A percentile compares a stretch with the other conserved stretches of the same genome.
Conservation (phyloP, 2,797 vertebrate genomes). For the Distichodus sexfasciatus region DNA sequence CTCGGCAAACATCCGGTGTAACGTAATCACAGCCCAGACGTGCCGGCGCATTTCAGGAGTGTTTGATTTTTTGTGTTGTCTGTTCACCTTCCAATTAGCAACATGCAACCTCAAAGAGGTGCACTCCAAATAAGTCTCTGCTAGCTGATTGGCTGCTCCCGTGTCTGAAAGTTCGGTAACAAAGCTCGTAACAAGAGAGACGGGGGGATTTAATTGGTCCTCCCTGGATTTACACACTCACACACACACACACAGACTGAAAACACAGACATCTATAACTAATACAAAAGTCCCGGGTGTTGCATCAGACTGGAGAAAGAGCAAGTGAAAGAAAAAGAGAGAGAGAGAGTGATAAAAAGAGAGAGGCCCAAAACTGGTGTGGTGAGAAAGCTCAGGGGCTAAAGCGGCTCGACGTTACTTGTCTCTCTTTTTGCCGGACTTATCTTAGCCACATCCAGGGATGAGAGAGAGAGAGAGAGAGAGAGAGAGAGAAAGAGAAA, state of each 20-base stretch:
- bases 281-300: not conserved
- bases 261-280: conserved; percentile 33
- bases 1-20: not conserved
- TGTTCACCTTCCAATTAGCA: not conserved
- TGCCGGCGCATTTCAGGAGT: not conserved
- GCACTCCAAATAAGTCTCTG: not conserved
- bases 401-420: not conserved
- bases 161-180: not conserved
- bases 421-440: conserved; percentile 4
- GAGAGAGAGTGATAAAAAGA: too few relatives aligned
- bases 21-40: not conserved
- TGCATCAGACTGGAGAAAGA: conserved; percentile 14
- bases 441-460: not conserved
- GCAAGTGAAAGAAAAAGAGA: too few relatives aligned
- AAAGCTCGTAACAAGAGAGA: not conserved
- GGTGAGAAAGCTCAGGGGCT: conserved; percentile 20
- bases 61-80: not conserved
- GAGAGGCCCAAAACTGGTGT: conserved; percentile 2
- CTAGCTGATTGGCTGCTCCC: not conserved
- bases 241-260: conserved; percentile 46
- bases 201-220: conserved; percentile 61
- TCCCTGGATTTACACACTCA: conserved; percentile 53
- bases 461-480: conserved; percentile 16
- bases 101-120: not conserved
- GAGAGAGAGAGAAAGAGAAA: conserved; percentile 11